Conservation (phyloP, 2,113 vertebrate genomes). For the Prunella himalayana region DNA sequence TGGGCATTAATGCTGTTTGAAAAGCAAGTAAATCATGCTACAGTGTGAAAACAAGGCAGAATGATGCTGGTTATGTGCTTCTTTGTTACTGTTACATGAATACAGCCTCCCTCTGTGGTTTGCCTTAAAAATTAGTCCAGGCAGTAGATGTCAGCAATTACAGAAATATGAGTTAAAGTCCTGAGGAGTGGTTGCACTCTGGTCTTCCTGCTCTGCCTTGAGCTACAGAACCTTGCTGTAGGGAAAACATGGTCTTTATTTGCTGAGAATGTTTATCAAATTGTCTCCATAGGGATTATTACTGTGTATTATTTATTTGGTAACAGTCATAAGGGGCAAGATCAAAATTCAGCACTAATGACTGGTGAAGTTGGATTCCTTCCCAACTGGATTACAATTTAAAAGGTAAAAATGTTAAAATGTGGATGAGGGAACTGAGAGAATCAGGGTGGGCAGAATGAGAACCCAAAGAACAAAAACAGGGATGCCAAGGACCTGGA, state of each 20-base stretch:
- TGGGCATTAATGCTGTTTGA: background rate
- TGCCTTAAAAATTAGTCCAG: background rate
- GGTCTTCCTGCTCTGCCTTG: background rate
- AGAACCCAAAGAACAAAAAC: background rate
- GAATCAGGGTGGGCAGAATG: background rate
- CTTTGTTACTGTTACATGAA: background rate
- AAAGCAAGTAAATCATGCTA: background rate
- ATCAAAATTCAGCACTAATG: background rate
- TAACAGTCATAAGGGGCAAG: background rate
- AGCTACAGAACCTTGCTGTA: background rate
- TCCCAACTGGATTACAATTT: background rate
- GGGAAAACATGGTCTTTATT: background rate
- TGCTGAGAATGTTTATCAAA: background rate
- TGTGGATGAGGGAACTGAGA: background rate
- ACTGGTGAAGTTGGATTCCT: background rate
- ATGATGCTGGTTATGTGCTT: background rate
- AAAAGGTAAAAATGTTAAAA: background rate
- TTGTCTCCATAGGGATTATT: background rate
- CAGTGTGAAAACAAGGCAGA: background rate
- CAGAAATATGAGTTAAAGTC: background rate
- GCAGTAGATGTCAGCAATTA: background rate
- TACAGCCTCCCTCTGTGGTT: background rate
- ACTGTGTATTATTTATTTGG: background rate
- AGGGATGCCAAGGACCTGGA: background rate
- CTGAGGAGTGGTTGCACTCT: fast-evolving